These are phyloP conservation scores for Arion vulgaris DNA, from an alignment of 1,140 invertebrate species.

Conservation along the genomic window DNA sequence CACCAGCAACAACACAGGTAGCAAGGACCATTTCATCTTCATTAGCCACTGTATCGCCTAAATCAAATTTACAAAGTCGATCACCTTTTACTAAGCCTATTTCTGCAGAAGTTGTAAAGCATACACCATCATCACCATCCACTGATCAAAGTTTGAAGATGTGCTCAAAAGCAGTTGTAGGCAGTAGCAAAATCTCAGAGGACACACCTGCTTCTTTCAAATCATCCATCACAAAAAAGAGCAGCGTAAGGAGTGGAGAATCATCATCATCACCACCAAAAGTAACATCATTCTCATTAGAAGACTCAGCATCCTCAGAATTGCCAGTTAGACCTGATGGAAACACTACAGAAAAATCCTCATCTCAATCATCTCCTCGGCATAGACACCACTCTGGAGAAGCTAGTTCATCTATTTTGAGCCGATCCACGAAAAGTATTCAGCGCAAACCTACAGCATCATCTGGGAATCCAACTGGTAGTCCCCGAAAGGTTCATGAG, in stretches of 20 bases:
- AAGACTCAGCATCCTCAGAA: background rate
- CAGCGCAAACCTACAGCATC: slow-evolving; percentile 12
- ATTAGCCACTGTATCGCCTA: background rate
- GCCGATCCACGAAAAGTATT: background rate
- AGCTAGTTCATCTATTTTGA: background rate
- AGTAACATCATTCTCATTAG: background rate
- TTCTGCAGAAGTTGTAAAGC: background rate
- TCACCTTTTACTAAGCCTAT: background rate
- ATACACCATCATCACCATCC: background rate
- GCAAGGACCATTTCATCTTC: slow-evolving; percentile 1
- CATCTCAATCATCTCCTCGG: slow-evolving; percentile 16
- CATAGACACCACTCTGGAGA: slow-evolving; percentile 18
- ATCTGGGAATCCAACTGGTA: background rate
- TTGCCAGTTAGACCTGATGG: background rate
- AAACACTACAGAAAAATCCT: background rate
- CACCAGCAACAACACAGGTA: background rate
- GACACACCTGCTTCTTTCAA: background rate
- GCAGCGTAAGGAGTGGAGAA: slow-evolving; percentile 19
- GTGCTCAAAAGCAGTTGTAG: background rate
- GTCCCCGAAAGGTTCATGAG: slow-evolving; percentile 14
- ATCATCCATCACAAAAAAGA: slow-evolving; percentile 7
- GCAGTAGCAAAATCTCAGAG: background rate
- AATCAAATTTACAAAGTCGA: background rate
- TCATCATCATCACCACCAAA: background rate
- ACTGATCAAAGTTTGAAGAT: slow-evolving; percentile 1